Percentiles rank a stretch among this genome's conserved stretches.
These are phyloP conservation scores for Marasmarcha lunaedactyla DNA, from an alignment of 2,888 invertebrate species.

Conservation along the genomic window DNA sequence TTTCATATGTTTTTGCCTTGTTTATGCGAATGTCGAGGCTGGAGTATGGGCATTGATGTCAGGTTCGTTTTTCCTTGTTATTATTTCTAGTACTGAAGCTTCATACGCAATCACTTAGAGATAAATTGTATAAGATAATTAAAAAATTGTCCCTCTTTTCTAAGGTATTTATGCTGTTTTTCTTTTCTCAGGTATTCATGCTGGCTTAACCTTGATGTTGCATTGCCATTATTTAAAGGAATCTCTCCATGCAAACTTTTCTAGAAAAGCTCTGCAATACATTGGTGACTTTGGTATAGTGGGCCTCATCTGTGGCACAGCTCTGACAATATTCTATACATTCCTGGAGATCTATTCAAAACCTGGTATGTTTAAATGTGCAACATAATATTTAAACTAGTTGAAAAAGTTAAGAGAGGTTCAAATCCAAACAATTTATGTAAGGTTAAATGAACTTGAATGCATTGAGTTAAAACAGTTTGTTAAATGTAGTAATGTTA, in stretches of 20 bases:
- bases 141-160: no score
- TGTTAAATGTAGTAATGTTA: no score
- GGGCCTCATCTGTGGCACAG: constrained; percentile 51
- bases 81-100: not conserved
- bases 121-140: no score
- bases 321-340: constrained; percentile 53
- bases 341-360: constrained; percentile 51
- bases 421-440: no score
- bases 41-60: constrained; percentile 60
- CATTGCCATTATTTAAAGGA: constrained; percentile 54
- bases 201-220: constrained; percentile 41
- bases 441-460: no score
- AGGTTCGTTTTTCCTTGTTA: constrained; percentile 29
- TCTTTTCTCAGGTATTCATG: constrained; percentile 39
- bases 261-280: constrained; percentile 50
- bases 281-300: constrained; percentile 59
- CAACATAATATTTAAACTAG: not conserved
- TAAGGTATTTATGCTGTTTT: not conserved
- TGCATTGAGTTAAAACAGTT: no score
- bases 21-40: constrained; percentile 58
- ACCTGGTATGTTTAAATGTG: constrained; percentile 36
- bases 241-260: constrained; percentile 60
- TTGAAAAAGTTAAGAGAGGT: no score
- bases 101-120: no score
- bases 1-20: constrained; percentile 58